Evolutionary conservation across 1,140 invertebrate genomes (phyloP).

Genomic region (Drosophila ohnishii): DNA sequence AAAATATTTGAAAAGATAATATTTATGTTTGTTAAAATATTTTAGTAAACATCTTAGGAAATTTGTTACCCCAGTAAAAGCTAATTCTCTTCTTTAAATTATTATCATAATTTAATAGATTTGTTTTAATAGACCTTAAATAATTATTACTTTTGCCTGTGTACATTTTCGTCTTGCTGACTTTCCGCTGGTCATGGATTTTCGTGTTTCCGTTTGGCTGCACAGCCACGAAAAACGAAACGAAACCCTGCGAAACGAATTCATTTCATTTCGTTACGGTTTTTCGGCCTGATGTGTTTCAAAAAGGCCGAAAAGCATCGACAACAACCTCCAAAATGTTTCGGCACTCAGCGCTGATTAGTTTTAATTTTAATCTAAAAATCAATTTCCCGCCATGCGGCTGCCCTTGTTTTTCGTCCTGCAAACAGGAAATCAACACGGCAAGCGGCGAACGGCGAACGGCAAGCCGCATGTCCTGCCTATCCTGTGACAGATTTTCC

Average conservation of each 20-base stretch:
- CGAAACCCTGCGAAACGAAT: slow-evolving; percentile 62
- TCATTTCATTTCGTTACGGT: slow-evolving; percentile 80
- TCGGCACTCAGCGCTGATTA: slow-evolving; percentile 79
- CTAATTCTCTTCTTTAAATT: too few species aligned
- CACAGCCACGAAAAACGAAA: slow-evolving; percentile 64
- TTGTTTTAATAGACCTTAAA: neutral
- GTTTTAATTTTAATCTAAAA: slow-evolving; percentile 83
- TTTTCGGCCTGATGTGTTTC: slow-evolving; percentile 77
- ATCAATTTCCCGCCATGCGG: slow-evolving; percentile 77
- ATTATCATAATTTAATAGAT: neutral
- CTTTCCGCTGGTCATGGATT: slow-evolving; percentile 49
- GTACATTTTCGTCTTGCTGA: slow-evolving; percentile 30
- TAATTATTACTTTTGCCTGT: neutral
- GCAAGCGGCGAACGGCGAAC: slow-evolving; percentile 22
- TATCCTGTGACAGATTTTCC: slow-evolving; percentile 68
- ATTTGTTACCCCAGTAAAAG: neutral
- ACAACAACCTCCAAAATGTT: slow-evolving; percentile 25
- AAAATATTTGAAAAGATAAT: too few species aligned
- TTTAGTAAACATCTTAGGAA: too few species aligned
- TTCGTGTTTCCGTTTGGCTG: slow-evolving; percentile 76
- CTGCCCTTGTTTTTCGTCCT: slow-evolving; percentile 68
- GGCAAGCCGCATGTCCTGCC: slow-evolving; percentile 37
- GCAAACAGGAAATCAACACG: slow-evolving; percentile 80
- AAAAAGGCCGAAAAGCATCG: slow-evolving; percentile 50
- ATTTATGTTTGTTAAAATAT: too few species aligned